Base-by-base conservation (phyloP, 2,797 vertebrate species). In the Numenius phaeopus region DNA sequence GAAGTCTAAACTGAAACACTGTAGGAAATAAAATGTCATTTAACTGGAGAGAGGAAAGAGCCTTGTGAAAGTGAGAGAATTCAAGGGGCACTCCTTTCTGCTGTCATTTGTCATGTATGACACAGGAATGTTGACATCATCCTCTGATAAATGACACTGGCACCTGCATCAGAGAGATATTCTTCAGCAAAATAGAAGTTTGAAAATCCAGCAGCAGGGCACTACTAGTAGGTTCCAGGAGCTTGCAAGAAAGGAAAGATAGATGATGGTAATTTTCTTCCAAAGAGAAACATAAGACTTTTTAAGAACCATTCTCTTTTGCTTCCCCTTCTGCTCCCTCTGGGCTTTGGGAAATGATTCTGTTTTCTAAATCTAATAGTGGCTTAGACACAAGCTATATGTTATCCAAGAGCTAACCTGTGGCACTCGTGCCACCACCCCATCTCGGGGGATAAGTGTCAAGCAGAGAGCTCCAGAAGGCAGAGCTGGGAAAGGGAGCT, bases 91-190 rank as follows among this genome's bases (percentile, higher is more conserved):
- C 87, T 95, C 88, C 93, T 93, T 96, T 95, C 87, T 96, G 91
- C 87, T 95, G 91, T 86, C 95, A 96, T 97, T 97, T 97, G 95
- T 97, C 97, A 96, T 77, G 69, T 96, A 92, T 97, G 97, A 97
- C 95, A 95, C 95, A 95, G 92, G 97, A 97, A 96, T 97, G 95
- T 95, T 97, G 97, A 97, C 94, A 97, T 96, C 95, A 96, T 90
- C 80, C 83, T 92, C 95, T 95, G 94, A 96, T 95, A 97, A 97
- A 97, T 97, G 94, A 94, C 91, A 97, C 89, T 94, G 94, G 95
- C 97, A 97, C 95, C 95, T 97, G 97, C 91, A 97, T 92, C 91
- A 92, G 95, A 96, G 91, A 79, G 81, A 88, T 92, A 93, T 91
- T 95, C 96, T 97, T 97, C 94, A 71, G 88, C 77, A 97, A 95